A percentile compares a stretch with the other conserved stretches of the same genome.
Conservation (phyloP, 2,113 vertebrate species). For the Pterocles gutturalis region DNA sequence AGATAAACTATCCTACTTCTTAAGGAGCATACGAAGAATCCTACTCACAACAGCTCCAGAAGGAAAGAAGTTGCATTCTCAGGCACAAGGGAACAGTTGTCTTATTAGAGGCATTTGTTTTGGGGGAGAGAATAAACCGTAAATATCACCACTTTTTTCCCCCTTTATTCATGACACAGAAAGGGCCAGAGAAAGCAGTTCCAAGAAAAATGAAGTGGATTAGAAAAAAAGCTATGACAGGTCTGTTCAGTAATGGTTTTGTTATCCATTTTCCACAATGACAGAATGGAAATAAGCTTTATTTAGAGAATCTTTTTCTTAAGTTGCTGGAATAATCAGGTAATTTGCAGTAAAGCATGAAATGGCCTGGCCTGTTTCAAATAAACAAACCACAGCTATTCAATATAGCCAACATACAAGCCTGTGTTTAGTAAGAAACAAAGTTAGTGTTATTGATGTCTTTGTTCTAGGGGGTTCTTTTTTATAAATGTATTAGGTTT, state of each 20-base stretch:
- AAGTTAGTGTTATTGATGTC: neutral
- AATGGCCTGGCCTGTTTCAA: neutral
- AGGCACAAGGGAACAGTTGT: neutral
- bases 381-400: neutral
- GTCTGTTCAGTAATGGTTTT: neutral
- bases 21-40: neutral
- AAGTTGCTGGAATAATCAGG: slow-evolving; percentile 16
- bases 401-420: neutral
- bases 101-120: neutral
- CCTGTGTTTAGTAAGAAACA: neutral
- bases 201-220: neutral
- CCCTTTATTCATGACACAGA: neutral
- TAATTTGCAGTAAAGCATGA: slow-evolving; percentile 11
- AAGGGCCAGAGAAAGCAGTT: neutral
- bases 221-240: neutral
- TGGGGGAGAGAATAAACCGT: neutral
- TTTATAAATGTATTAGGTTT: neutral
- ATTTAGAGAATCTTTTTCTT: neutral
- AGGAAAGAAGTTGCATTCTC: neutral
- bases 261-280: neutral
- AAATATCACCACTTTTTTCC: neutral
- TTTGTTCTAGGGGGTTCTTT: neutral
- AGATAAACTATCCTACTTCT: neutral
- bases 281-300: slow-evolving; percentile 18
- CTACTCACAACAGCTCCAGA: neutral